Base-by-base conservation (phyloP, 1,140 invertebrate species). In the Panagrolaimus sp. region DNA sequence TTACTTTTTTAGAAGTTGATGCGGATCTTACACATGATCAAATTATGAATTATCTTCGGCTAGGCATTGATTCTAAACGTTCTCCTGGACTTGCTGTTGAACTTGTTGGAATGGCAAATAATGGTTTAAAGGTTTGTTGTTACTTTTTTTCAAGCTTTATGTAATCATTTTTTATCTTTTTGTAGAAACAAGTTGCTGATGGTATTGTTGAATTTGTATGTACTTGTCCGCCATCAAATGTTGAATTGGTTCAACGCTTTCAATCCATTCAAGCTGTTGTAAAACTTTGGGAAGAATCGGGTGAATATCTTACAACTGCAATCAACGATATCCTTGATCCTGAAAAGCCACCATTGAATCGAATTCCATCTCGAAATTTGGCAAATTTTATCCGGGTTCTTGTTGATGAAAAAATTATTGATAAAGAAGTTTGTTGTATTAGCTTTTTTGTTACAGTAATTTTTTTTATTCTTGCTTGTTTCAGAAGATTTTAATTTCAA, bases 211-310 rank as follows among this genome's bases (percentile, higher is more conserved):
- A 21, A n/a, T 58, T 26, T 28, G 52, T 58, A 8, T 12, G 21
- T 28, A 10, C 14, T n/a, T 58, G 52, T 28, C 52, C 52, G 14
- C 15, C 52, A 12, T 58, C 52, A 4, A 24, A 58, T 28, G 21
- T 58, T 26, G 52, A 58, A 58, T 26, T 58, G 52, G 52, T 58
- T 12, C 52, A 28, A n/a, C 52, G 52, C 15, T 58, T 58, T 28
- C 15, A 58, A 21, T 58, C 21, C 17, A 28, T 58, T 58, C 21
- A n/a, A 12, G 52, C 52, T 28, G 52, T 58, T 28, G 10, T 58
- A 28, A 58, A 21, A n/a, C 10, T 9, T 14, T 58, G 52, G 52
- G 2, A 14, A 2, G 52, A 28, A n/a, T 58, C 17, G 3, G 52
- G n/a, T 58, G 17, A 12, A n/a, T 12, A n/a, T 14, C 3, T 58